These are phyloP conservation scores for Ditula angustiorana DNA, from an alignment of 2,888 invertebrate species.

Conservation along the genomic window DNA sequence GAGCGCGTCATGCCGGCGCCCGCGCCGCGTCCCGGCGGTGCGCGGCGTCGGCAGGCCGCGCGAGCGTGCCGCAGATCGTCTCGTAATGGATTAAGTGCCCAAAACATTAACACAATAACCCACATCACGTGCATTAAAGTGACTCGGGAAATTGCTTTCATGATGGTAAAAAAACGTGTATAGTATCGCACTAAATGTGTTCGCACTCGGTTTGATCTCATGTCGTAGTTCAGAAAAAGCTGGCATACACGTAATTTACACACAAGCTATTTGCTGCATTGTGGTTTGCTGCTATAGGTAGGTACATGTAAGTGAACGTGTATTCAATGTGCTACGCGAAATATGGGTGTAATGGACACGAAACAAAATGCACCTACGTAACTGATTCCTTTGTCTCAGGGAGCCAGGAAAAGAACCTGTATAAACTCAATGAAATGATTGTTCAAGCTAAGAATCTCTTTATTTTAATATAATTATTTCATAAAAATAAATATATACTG, in stretches of 20 bases:
- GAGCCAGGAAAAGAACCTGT: too few relatives aligned
- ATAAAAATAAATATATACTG: too few relatives aligned
- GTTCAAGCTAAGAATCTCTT: too few relatives aligned
- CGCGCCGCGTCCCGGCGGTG: not conserved
- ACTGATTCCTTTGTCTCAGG: too few relatives aligned
- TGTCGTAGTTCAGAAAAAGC: slow-evolving; percentile 1
- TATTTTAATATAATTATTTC: too few relatives aligned
- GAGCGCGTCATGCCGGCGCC: slow-evolving; percentile 22
- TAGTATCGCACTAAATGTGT: slow-evolving; percentile 15
- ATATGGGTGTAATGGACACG: too few relatives aligned
- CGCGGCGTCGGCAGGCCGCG: slow-evolving; percentile 26
- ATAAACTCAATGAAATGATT: too few relatives aligned
- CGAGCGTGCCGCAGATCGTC: slow-evolving; percentile 49
- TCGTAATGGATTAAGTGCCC: slow-evolving; percentile 68
- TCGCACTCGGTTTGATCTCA: slow-evolving; percentile 14
- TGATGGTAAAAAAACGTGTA: slow-evolving; percentile 49
- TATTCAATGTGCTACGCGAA: too few relatives aligned
- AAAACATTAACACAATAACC: slow-evolving; percentile 77
- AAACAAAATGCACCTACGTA: too few relatives aligned
- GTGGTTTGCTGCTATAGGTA: not conserved
- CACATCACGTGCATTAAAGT: slow-evolving; percentile 65
- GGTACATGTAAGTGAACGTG: not conserved
- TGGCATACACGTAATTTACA: not conserved
- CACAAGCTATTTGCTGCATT: not conserved
- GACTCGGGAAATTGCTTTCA: slow-evolving; percentile 62